Conservation (phyloP, 2,113 vertebrate genomes). For the Macquaria ambigua region DNA sequence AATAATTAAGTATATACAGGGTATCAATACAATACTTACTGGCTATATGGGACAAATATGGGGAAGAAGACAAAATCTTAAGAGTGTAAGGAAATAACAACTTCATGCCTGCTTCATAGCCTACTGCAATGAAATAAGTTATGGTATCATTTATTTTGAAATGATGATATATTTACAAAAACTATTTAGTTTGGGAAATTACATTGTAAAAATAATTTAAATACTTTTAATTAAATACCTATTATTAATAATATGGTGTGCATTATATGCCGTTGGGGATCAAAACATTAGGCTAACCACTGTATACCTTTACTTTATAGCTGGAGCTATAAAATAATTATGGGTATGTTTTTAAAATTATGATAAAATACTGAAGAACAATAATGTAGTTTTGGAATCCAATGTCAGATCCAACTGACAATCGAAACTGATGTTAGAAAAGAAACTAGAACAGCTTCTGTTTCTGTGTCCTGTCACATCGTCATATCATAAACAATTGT, state of each 20-base stretch:
- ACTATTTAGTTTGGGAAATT: not conserved
- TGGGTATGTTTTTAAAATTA: not conserved
- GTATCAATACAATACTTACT: not conserved
- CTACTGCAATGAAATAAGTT: not conserved
- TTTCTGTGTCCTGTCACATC: too few species aligned
- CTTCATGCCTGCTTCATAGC: not conserved
- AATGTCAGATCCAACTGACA: not conserved
- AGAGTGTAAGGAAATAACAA: not conserved
- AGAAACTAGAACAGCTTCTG: too few species aligned
- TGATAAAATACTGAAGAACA: not conserved
- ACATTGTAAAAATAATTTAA: not conserved
- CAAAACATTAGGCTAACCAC: not conserved
- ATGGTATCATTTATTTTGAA: not conserved
- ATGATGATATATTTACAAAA: not conserved
- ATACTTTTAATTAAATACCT: too few species aligned
- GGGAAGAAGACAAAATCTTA: not conserved
- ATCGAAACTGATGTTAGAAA: not conserved
- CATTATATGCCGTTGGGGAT: not conserved
- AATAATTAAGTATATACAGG: not conserved
- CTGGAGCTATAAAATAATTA: not conserved
- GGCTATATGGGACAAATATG: not conserved
- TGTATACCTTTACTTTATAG: not conserved
- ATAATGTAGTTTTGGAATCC: not conserved
- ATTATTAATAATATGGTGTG: not conserved
- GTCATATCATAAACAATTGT: not conserved